Evolutionary conservation across 2,113 vertebrate species (phyloP).

Genomic region (Coracopsis vasa): DNA sequence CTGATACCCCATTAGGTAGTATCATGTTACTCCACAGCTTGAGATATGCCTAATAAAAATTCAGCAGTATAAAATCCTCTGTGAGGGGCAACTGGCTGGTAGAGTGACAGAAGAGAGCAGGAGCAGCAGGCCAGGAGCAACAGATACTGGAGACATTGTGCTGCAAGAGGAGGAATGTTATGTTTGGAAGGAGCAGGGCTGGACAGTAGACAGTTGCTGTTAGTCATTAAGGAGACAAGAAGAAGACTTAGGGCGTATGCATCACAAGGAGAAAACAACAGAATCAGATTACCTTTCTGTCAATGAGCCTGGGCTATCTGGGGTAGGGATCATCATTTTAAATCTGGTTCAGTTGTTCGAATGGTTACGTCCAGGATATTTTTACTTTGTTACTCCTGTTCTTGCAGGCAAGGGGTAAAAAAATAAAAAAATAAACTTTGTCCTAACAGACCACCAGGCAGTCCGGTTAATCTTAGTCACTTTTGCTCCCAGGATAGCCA

Average conservation of each 20-base stretch:
- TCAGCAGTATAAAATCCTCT: not conserved
- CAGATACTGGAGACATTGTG: not conserved
- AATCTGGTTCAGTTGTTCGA: not conserved
- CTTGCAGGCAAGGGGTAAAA: not conserved
- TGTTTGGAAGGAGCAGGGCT: not conserved
- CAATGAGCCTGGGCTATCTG: not conserved
- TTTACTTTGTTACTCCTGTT: not conserved
- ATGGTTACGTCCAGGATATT: not conserved
- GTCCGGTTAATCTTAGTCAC: not conserved
- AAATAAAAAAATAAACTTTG: not conserved
- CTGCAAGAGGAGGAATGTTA: not conserved
- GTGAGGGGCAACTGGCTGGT: not conserved
- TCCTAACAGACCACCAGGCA: not conserved
- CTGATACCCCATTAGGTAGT: not conserved
- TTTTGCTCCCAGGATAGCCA: not conserved
- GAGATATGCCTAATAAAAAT: not conserved
- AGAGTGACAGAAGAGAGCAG: not conserved
- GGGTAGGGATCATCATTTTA: not conserved
- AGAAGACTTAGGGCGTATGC: rapidly evolving
- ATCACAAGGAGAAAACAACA: not conserved
- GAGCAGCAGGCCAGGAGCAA: not conserved
- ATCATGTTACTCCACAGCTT: not conserved
- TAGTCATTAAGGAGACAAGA: not conserved
- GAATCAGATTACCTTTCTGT: not conserved
- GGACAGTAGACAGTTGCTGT: not conserved